Evolutionary conservation across 2,113 vertebrate genomes (phyloP).

Genomic region (Pseudorectes ferrugineus): DNA sequence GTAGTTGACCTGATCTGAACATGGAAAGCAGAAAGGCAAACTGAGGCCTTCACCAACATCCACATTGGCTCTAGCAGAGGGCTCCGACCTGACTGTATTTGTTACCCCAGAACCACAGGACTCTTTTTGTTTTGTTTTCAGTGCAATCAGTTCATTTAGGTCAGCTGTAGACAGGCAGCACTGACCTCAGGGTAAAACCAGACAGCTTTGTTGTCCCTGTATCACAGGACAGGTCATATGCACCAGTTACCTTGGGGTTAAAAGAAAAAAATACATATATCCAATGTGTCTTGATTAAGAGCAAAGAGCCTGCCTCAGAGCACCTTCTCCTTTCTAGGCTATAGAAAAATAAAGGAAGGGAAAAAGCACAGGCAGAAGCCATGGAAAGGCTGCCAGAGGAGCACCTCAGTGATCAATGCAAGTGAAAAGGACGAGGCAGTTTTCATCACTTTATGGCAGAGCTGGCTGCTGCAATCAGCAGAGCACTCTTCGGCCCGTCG

Average conservation of each 20-base stretch:
- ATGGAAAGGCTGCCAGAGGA: not conserved
- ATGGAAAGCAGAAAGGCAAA: not conserved
- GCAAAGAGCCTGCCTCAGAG: not conserved
- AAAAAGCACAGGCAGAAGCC: not conserved
- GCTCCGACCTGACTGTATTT: not conserved
- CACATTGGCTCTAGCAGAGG: not conserved
- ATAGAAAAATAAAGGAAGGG: not conserved
- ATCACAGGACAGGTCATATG: not conserved
- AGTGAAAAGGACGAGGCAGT: not conserved
- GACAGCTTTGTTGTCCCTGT: not conserved
- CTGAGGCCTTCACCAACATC: not conserved
- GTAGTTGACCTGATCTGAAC: not conserved
- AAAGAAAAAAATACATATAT: not conserved
- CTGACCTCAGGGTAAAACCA: not conserved
- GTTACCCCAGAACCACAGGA: not conserved
- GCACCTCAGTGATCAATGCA: not conserved
- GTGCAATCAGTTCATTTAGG: not conserved
- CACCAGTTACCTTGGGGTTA: not conserved
- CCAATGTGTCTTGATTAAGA: not conserved
- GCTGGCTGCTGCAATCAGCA: not conserved
- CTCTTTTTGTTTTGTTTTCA: not conserved
- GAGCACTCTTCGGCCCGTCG: fast-evolving
- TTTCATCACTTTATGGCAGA: not conserved
- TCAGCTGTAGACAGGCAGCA: not conserved
- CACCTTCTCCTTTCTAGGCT: not conserved